Percentiles rank a stretch among this genome's conserved stretches.
Conservation (phyloP, 2,797 vertebrate genomes). For the Vultur gryphus region DNA sequence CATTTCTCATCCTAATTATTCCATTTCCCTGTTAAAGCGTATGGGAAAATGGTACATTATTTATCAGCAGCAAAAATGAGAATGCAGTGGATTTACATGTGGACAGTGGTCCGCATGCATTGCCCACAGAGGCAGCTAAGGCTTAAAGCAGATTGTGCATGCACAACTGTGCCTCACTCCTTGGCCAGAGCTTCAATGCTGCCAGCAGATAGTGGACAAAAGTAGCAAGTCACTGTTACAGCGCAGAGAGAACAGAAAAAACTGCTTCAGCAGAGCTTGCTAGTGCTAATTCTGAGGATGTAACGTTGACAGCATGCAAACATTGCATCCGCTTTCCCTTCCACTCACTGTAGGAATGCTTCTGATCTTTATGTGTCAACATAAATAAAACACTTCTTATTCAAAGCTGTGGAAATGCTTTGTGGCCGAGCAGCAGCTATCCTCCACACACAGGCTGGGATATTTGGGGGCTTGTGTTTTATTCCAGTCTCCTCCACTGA, state of each 20-base stretch:
- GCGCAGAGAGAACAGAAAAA: background rate
- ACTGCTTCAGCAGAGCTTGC: background rate
- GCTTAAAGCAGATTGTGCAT: background rate
- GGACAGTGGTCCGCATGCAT: background rate
- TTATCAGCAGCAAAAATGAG: background rate
- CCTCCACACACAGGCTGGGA: background rate
- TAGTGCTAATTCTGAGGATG: background rate
- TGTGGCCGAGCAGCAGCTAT: background rate
- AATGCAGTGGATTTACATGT: background rate
- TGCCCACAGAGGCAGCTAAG: background rate
- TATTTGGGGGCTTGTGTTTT: background rate
- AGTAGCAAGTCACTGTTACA: background rate
- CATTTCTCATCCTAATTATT: background rate
- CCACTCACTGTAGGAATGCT: background rate
- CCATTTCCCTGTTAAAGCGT: background rate
- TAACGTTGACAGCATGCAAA: background rate
- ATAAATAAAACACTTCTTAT: background rate
- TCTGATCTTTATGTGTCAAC: background rate
- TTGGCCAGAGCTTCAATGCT: background rate
- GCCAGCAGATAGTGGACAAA: background rate
- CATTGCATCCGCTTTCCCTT: background rate
- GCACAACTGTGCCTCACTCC: background rate
- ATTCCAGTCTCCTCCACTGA: background rate
- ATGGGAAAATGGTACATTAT: background rate
- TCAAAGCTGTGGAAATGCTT: background rate